These are phyloP conservation scores for Battus philenor DNA, from an alignment of 1,140 invertebrate genomes.

Conservation along the genomic window DNA sequence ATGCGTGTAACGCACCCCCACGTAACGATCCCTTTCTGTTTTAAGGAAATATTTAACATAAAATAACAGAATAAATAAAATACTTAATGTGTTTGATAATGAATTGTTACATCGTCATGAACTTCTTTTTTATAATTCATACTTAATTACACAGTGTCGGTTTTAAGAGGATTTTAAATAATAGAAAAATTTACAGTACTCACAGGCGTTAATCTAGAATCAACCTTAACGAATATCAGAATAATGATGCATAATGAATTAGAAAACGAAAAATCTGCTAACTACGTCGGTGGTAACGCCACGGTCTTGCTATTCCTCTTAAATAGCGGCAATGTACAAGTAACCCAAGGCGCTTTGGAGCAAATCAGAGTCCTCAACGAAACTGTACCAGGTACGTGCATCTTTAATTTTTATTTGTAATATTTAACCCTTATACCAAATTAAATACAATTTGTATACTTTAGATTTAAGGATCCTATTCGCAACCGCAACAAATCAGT, in stretches of 20 bases:
- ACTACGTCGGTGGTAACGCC: slow-evolving; percentile 61
- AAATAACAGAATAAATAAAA: too few relatives aligned
- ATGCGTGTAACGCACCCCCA: too few relatives aligned
- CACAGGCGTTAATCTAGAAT: slow-evolving; percentile 50
- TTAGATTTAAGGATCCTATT: slow-evolving; percentile 56
- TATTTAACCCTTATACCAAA: too few relatives aligned
- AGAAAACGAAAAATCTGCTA: slow-evolving; percentile 36
- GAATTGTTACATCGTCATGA: too few relatives aligned
- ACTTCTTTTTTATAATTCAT: too few relatives aligned
- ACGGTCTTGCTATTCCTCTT: slow-evolving; percentile 57
- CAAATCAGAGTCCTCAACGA: slow-evolving; percentile 51
- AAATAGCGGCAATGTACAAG: slow-evolving; percentile 40
- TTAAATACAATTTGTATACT: slow-evolving; percentile 19
- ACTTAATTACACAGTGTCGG: too few relatives aligned
- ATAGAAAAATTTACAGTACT: slow-evolving; percentile 47
- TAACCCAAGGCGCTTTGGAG: slow-evolving; percentile 31
- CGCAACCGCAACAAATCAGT: slow-evolving; percentile 52
- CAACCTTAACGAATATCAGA: slow-evolving; percentile 40
- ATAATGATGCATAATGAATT: slow-evolving; percentile 42
- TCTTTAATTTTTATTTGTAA: neutral
- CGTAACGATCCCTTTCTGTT: too few relatives aligned
- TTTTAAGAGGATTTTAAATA: too few relatives aligned
- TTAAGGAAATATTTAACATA: too few relatives aligned
- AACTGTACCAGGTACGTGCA: slow-evolving; percentile 47
- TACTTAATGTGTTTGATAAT: too few relatives aligned